These are phyloP conservation scores for Alsophila aescularia DNA, from an alignment of 2,888 invertebrate species.

Conservation along the genomic window DNA sequence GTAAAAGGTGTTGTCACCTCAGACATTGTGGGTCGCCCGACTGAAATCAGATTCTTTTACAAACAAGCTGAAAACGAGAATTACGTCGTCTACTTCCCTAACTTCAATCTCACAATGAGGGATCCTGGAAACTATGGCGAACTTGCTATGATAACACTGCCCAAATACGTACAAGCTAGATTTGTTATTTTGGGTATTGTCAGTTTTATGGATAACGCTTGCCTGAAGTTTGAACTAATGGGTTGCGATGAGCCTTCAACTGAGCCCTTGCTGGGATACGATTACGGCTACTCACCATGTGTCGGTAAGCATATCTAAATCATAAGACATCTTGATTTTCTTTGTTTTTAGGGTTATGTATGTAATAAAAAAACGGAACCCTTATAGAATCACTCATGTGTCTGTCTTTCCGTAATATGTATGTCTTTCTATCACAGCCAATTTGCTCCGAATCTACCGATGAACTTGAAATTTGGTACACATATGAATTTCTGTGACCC, in stretches of 20 bases:
- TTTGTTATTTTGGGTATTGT: conserved; percentile 98
- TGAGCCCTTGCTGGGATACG: conserved; percentile 95
- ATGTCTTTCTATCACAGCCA: too few species aligned
- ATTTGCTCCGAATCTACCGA: too few species aligned
- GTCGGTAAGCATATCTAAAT: conserved; percentile 85
- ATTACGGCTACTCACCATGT: conserved; percentile 96
- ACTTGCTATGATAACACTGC: conserved; percentile 97
- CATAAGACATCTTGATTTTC: neutral
- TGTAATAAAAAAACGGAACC: too few species aligned
- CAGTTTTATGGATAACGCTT: conserved; percentile 98
- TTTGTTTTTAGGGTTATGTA: too few species aligned
- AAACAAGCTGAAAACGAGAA: conserved; percentile 97
- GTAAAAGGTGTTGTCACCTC: conserved; percentile 98
- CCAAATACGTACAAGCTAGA: conserved; percentile 96
- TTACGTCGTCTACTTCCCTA: conserved; percentile 98
- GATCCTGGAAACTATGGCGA: conserved; percentile 98
- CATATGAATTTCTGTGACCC: too few species aligned
- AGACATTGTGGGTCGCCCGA: conserved; percentile 97
- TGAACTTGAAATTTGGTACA: too few species aligned
- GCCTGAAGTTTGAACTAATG: conserved; percentile 97
- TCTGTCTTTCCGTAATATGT: too few species aligned
- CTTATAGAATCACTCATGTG: too few species aligned
- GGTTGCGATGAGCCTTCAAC: conserved; percentile 95
- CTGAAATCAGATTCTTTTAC: conserved; percentile 98
- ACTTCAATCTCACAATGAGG: conserved; percentile 96